Percentiles rank a stretch among this genome's conserved stretches.
These are phyloP conservation scores for Etheostoma cragini DNA, from an alignment of 2,113 vertebrate species.

Conservation along the genomic window DNA sequence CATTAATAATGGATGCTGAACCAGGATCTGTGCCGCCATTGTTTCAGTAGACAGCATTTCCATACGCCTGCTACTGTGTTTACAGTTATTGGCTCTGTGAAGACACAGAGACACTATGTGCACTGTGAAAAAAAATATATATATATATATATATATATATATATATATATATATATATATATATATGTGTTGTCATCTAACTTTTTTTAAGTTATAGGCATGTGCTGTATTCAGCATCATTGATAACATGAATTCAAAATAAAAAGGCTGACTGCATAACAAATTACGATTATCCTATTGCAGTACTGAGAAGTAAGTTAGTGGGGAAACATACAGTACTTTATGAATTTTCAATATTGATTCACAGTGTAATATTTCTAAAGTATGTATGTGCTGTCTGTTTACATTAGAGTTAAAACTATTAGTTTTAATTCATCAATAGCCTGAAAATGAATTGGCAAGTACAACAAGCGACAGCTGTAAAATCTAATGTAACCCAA, in stretches of 20 bases:
- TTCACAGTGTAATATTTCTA: background rate
- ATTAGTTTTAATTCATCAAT: background rate
- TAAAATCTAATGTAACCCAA: background rate
- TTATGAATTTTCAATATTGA: background rate
- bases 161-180: too few species aligned
- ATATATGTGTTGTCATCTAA: background rate
- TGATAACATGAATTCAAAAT: background rate
- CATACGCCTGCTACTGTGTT: conserved; percentile 36
- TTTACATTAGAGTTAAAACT: background rate
- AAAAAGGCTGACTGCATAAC: background rate
- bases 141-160: background rate
- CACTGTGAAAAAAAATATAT: conserved; percentile 1
- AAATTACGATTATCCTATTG: background rate
- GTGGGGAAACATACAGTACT: background rate
- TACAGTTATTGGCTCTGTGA: conserved; percentile 33
- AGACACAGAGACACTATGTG: conserved; percentile 1
- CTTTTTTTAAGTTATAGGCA: background rate
- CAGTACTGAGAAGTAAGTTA: background rate
- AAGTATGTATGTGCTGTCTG: background rate
- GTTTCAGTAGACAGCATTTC: conserved; percentile 49
- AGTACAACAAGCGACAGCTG: background rate
- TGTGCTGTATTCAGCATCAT: background rate
- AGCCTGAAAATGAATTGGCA: background rate
- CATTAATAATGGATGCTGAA: conserved; percentile 62
- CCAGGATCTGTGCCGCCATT: conserved; percentile 42